A percentile compares a stretch with the other conserved stretches of the same genome.
Evolutionary conservation across 1,140 invertebrate species (phyloP).

Genomic region (Pachyrhynchus sulphureomaculatus): DNA sequence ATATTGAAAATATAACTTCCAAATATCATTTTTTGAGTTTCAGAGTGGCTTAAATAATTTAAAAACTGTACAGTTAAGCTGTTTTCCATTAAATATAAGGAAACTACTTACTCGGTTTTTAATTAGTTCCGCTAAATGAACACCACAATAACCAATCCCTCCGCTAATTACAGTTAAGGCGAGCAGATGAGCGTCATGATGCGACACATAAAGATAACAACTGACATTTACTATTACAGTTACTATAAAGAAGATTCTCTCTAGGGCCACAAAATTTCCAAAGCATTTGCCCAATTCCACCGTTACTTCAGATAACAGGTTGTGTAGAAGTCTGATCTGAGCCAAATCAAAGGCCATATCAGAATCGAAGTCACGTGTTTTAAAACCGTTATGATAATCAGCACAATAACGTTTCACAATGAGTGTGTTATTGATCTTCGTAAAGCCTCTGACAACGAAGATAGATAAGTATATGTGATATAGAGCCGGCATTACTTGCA

Average conservation of each 20-base stretch:
- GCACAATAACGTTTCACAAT: background rate
- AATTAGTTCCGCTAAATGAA: too few relatives aligned
- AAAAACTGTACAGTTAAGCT: too few relatives aligned
- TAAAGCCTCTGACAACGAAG: slow-evolving; percentile 7
- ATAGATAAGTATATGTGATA: background rate
- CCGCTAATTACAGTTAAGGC: too few relatives aligned
- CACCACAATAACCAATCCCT: too few relatives aligned
- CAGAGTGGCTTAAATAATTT: too few relatives aligned
- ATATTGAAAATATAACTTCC: too few relatives aligned
- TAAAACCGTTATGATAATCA: slow-evolving; percentile 3
- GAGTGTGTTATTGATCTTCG: slow-evolving; percentile 24
- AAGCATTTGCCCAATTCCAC: slow-evolving; percentile 19
- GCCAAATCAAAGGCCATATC: slow-evolving; percentile 10
- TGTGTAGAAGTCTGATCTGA: slow-evolving; percentile 23
- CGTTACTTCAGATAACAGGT: slow-evolving; percentile 21
- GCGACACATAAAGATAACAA: too few relatives aligned
- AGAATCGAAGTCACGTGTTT: background rate
- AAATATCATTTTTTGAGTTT: too few relatives aligned
- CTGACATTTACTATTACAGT: too few relatives aligned
- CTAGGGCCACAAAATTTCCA: slow-evolving; percentile 26
- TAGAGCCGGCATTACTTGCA: background rate
- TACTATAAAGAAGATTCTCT: slow-evolving; percentile 16
- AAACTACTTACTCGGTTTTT: too few relatives aligned
- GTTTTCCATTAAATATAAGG: too few relatives aligned
- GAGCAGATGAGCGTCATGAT: too few relatives aligned